A percentile compares a stretch with the other conserved stretches of the same genome.
Evolutionary conservation across 2,888 invertebrate genomes (phyloP).

Genomic region (Hanleya hanleyi): DNA sequence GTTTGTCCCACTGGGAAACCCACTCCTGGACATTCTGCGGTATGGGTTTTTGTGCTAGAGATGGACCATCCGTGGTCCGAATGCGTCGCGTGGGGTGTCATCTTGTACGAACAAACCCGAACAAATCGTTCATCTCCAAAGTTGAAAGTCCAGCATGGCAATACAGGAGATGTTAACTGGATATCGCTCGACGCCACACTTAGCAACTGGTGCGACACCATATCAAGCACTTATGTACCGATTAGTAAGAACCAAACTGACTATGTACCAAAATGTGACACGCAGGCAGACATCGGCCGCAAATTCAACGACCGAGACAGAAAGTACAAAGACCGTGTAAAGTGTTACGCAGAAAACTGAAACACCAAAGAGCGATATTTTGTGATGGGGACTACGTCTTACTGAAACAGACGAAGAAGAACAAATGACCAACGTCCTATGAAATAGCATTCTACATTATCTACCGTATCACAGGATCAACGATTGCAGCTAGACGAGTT

Average conservation of each 20-base stretch:
- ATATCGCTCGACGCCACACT: slow-evolving; percentile 32
- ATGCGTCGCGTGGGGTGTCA: no score
- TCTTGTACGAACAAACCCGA: slow-evolving; percentile 31
- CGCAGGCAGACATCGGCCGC: background rate
- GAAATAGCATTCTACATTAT: slow-evolving; percentile 25
- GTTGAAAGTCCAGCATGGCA: slow-evolving; percentile 10
- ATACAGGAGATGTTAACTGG: slow-evolving; percentile 32
- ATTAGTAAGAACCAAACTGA: slow-evolving; percentile 22
- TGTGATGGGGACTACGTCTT: slow-evolving; percentile 24
- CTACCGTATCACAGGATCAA: slow-evolving; percentile 19
- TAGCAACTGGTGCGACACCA: slow-evolving; percentile 31
- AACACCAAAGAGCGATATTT: slow-evolving; percentile 16
- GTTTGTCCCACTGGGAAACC: no score
- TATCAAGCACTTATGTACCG: slow-evolving; percentile 23
- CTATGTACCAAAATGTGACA: background rate
- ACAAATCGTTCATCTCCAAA: slow-evolving; percentile 16
- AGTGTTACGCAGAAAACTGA: background rate
- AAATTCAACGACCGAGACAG: background rate
- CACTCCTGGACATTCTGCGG: no score
- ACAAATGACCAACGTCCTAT: slow-evolving; percentile 22
- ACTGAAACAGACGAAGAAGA: slow-evolving; percentile 16
- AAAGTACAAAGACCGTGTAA: background rate
- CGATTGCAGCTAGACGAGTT: no score
- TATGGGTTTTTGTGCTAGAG: no score
- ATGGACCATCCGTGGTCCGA: no score